Conservation (phyloP, 2,888 invertebrate genomes). For the Teleiodes luculella region DNA sequence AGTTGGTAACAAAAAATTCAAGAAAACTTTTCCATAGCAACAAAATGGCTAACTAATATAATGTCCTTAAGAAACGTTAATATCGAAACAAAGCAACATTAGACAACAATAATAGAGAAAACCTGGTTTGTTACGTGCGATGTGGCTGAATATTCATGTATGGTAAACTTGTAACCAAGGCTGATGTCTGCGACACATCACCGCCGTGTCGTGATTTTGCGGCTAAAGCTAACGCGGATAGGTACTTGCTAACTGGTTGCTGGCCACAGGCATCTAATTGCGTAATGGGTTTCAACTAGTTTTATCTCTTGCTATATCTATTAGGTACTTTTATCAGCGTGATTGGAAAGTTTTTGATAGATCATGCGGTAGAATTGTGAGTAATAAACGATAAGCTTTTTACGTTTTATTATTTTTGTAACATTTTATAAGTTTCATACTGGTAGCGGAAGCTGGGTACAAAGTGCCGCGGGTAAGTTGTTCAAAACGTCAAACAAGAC, state of each 20-base stretch:
- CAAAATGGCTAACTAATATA: not conserved
- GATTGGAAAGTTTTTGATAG: not conserved
- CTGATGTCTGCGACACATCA: conserved; percentile 38
- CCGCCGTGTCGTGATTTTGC: conserved; percentile 33
- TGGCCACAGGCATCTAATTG: not conserved
- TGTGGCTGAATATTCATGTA: conserved; percentile 52
- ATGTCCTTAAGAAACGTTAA: conserved; percentile 14
- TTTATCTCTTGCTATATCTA: conserved; percentile 1
- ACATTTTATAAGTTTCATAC: no score
- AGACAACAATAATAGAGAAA: conserved; percentile 28
- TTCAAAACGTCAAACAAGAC: no score
- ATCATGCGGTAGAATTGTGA: not conserved
- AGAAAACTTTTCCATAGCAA: not conserved
- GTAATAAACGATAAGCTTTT: not conserved
- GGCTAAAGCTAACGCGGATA: conserved; percentile 25
- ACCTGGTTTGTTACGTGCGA: conserved; percentile 32
- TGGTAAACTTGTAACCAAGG: conserved; percentile 48
- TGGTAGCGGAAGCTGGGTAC: no score
- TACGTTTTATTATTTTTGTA: no score
- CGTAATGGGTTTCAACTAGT: not conserved
- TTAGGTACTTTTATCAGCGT: not conserved
- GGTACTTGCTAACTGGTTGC: not conserved
- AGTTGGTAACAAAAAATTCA: no score
- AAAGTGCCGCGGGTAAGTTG: no score
- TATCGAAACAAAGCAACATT: conserved; percentile 27